These are phyloP conservation scores for Ophion costatus DNA, from an alignment of 2,888 invertebrate species.

Conservation along the genomic window DNA sequence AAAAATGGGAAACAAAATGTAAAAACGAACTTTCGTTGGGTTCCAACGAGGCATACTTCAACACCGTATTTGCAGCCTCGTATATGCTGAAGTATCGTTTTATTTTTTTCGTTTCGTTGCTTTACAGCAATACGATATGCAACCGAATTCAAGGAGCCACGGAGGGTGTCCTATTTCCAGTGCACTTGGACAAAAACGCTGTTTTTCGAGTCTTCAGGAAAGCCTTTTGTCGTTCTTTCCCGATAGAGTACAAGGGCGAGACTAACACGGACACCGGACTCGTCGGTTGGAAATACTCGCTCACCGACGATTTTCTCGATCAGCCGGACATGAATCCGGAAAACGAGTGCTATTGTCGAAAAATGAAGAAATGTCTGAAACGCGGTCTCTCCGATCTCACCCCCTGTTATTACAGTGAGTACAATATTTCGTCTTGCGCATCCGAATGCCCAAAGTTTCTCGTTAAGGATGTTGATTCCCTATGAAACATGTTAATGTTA, in stretches of 20 bases:
- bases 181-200: conserved; percentile 85
- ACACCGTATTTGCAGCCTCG: no score
- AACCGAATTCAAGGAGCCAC: conserved; percentile 88
- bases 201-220: conserved; percentile 88
- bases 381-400: conserved; percentile 88
- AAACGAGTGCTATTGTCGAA: conserved; percentile 87
- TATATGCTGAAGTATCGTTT: no score
- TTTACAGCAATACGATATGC: conserved; percentile 86
- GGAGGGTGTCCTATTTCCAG: conserved; percentile 90
- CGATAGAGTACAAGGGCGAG: conserved; percentile 83
- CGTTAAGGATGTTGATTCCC: no score
- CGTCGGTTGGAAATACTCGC: conserved; percentile 86
- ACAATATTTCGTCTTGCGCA: not conserved
- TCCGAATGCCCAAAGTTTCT: not conserved
- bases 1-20: no score
- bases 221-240: conserved; percentile 90
- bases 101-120: not conserved
- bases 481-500: no score
- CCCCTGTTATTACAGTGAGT: conserved; percentile 89
- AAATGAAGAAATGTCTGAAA: conserved; percentile 84
- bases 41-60: no score
- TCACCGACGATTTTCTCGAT: conserved; percentile 87
- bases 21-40: no score
- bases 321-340: conserved; percentile 85
- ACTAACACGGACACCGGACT: conserved; percentile 84